Percentiles rank a stretch among this genome's conserved stretches.
Evolutionary conservation across 2,888 invertebrate species (phyloP).

Genomic region (Acanthosepion lycidas): DNA sequence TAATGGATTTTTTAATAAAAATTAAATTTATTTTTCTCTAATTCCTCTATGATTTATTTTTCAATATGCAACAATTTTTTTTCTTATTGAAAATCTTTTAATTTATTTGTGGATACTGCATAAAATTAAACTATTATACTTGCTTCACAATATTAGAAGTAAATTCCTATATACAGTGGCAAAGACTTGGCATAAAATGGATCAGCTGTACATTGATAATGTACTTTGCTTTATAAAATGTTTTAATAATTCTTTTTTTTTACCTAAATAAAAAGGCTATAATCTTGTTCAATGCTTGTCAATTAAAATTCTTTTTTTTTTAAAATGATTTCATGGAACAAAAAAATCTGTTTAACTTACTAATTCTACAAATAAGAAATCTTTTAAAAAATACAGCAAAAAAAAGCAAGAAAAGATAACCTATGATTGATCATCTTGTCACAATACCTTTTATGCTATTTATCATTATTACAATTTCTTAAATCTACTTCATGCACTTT

Average conservation of each 20-base stretch:
- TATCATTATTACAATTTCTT: not conserved
- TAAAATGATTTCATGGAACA: not conserved
- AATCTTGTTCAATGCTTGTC: not conserved
- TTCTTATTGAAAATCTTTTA: too few relatives aligned
- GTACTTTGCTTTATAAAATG: not conserved
- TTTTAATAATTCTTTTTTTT: too few relatives aligned
- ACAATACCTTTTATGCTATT: not conserved
- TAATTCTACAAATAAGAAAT: not conserved
- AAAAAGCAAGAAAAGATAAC: not conserved
- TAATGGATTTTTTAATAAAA: too few relatives aligned
- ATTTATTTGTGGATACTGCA: too few relatives aligned
- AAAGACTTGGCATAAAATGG: not conserved
- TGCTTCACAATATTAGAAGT: too few relatives aligned
- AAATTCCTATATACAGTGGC: too few relatives aligned
- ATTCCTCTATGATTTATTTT: too few relatives aligned
- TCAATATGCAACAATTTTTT: too few relatives aligned
- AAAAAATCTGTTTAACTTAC: not conserved
- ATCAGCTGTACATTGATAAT: not conserved
- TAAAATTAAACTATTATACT: too few relatives aligned
- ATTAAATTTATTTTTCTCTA: too few relatives aligned
- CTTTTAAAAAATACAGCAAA: not conserved
- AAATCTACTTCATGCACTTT: slow-evolving; percentile 25
- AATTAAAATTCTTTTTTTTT: not conserved
- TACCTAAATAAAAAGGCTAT: not conserved
- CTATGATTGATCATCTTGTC: slow-evolving; percentile 34